These are phyloP conservation scores for Carapus acus DNA, from an alignment of 2,797 vertebrate genomes.

Conservation along the genomic window DNA sequence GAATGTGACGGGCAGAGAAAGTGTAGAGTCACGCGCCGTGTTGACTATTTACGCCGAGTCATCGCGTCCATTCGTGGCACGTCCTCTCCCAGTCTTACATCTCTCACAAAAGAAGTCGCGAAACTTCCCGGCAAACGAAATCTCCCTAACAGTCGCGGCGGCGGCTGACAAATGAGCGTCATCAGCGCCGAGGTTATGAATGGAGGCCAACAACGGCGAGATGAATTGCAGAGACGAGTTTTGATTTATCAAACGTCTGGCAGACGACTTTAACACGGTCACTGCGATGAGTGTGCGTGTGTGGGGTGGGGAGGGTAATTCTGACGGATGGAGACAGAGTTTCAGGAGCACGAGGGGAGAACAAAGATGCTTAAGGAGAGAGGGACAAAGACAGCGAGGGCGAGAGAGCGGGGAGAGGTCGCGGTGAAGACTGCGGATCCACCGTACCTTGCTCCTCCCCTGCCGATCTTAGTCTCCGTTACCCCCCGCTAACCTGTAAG, in stretches of 20 bases:
- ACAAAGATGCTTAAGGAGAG: slow-evolving; percentile 5
- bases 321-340: slow-evolving; percentile 17
- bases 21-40: slow-evolving; percentile 34
- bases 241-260: slow-evolving; percentile 32
- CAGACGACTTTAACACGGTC: slow-evolving; percentile 32
- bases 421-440: slow-evolving; percentile 10
- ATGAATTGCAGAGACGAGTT: slow-evolving; percentile 37
- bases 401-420: not conserved
- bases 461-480: not conserved
- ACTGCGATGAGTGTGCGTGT: not conserved
- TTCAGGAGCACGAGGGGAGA: slow-evolving; percentile 2
- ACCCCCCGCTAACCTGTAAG: too few species aligned
- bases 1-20: slow-evolving; percentile 11
- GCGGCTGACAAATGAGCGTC: slow-evolving; percentile 43
- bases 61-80: slow-evolving; percentile 37
- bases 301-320: not conserved
- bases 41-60: slow-evolving; percentile 24
- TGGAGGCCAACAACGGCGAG: slow-evolving; percentile 24
- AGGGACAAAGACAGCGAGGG: slow-evolving; percentile 18
- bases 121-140: slow-evolving; percentile 36
- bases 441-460: slow-evolving; percentile 1
- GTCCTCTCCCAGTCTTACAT: slow-evolving; percentile 23
- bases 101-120: slow-evolving; percentile 1
- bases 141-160: slow-evolving; percentile 24
- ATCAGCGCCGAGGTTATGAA: slow-evolving; percentile 19